These are phyloP conservation scores for Porites australiensis DNA, from an alignment of 64 coral and sea anemone genomes.

Conservation along the genomic window DNA sequence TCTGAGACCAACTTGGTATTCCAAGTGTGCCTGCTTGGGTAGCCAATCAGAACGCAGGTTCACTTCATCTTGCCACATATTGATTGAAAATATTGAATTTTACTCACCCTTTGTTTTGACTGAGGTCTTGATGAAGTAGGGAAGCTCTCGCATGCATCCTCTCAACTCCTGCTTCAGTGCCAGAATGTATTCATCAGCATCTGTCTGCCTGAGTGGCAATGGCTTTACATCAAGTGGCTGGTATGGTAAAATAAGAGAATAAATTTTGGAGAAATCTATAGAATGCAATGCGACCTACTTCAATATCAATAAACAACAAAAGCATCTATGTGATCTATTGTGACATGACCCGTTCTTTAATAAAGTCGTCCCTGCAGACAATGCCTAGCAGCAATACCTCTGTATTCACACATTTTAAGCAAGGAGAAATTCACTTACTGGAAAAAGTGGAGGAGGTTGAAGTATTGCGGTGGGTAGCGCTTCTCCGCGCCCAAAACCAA, in stretches of 20 bases:
- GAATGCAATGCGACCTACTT: too few species aligned
- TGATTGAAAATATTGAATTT: too few species aligned
- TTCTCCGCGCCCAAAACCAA: slow-evolving; percentile 94
- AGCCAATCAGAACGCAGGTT: too few species aligned
- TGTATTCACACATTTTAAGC: background rate
- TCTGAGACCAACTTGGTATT: too few species aligned
- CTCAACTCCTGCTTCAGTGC: slow-evolving; percentile 86
- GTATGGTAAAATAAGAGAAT: background rate
- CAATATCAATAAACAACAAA: too few species aligned
- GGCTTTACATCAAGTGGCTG: slow-evolving; percentile 88
- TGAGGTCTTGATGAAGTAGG: slow-evolving; percentile 86
- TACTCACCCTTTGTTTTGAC: slow-evolving; percentile 81
- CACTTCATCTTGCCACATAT: too few species aligned
- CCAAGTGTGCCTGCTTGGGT: too few species aligned
- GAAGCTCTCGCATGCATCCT: slow-evolving; percentile 76
- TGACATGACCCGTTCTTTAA: too few species aligned
- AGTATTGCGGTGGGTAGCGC: slow-evolving; percentile 89
- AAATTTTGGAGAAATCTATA: too few species aligned
- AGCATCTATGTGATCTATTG: too few species aligned
- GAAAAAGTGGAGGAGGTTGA: slow-evolving; percentile 92
- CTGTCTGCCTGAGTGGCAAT: slow-evolving; percentile 75
- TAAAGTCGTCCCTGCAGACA: background rate
- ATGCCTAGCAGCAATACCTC: background rate
- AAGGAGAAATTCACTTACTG: slow-evolving; percentile 58
- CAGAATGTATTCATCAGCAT: slow-evolving; percentile 79